Evolutionary conservation across 1,140 invertebrate species (phyloP), one percentile per base, ranked within the genome.

Genomic region (Magallana angulata): DNA sequence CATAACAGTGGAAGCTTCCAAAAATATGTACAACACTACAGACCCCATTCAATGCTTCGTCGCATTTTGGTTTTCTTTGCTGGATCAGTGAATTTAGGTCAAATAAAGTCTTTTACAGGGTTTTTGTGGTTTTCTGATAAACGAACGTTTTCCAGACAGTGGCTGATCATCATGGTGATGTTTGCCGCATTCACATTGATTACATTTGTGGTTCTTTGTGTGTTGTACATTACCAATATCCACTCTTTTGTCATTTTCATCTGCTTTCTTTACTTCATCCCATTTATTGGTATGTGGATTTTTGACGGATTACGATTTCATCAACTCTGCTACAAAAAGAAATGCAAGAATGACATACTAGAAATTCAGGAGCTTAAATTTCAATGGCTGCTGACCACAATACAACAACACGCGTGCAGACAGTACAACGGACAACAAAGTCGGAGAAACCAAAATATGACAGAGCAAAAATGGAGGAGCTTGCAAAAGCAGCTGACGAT

Each of bases 21-120:
- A 24, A 30, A 71, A 71, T 71, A 71, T 71, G 18, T 71, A 71
- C 68, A 71, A 71, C 18, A 71, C 68, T 11, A 71, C 18, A 9
- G 12, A 18, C 9, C 18, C 68, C 0, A 30, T 71, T 0, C 12
- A 18, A 8, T 18, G 68, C 3, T 71, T 71, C 12, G 68, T 30
- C 18, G 68, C 18, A n/a, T 71, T 71, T 11, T 71, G 68, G 68
- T 30, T 71, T 2, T 71, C 36, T 24, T 71, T 30, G n/a, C 24
- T 36, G n/a, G n/a, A 9, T 71, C 68, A 24, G 68, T 71, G n/a
- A 30, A 30, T 30, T 30, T 71, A 9, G 68, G 68, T 11, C 68
- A 24, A 30, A 71, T 71, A 30, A 71, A 71, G 18, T n/a, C 68
- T 6, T 71, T 71, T 24, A 71, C 68, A 1, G 68, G 68, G 36